Percentiles rank a stretch among this genome's conserved stretches.
Evolutionary conservation across 2,113 vertebrate species (phyloP).

Genomic region (Anthoscopus minutus): DNA sequence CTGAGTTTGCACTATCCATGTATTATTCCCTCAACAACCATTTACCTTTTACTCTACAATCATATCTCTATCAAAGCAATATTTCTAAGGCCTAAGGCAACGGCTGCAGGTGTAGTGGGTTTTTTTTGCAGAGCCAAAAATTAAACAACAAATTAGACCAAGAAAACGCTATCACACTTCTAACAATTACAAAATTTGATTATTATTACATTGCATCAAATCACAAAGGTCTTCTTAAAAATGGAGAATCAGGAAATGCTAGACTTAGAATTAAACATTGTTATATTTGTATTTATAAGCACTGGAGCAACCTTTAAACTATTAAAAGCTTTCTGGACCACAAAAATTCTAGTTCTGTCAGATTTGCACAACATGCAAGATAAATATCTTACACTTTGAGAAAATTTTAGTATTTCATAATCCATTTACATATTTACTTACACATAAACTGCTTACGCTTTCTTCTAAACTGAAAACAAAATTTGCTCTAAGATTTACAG

Average conservation of each 20-base stretch:
- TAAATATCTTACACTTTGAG: background rate
- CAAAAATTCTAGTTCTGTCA: conserved; percentile 24
- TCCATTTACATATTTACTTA: background rate
- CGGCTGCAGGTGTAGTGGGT: conserved; percentile 40
- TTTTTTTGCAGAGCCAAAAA: conserved; percentile 24
- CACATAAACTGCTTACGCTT: background rate
- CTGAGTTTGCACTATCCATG: background rate
- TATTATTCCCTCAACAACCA: conserved; percentile 44
- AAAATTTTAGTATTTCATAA: conserved; percentile 6
- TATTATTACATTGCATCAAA: background rate
- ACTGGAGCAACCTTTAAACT: background rate
- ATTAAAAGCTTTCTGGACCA: conserved; percentile 11
- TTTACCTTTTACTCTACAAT: conserved; percentile 48
- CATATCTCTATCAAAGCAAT: conserved; percentile 43
- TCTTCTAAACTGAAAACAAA: background rate
- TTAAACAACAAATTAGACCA: background rate
- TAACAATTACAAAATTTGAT: background rate
- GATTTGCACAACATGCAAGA: conserved; percentile 23
- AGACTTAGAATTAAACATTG: background rate
- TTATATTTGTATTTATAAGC: background rate
- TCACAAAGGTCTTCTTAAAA: background rate
- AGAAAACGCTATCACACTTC: background rate
- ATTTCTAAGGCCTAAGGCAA: conserved; percentile 40
- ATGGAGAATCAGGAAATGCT: background rate
- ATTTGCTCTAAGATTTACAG: background rate